Evolutionary conservation across 1,140 invertebrate species (phyloP).

Genomic region (Bombus waltoni): DNA sequence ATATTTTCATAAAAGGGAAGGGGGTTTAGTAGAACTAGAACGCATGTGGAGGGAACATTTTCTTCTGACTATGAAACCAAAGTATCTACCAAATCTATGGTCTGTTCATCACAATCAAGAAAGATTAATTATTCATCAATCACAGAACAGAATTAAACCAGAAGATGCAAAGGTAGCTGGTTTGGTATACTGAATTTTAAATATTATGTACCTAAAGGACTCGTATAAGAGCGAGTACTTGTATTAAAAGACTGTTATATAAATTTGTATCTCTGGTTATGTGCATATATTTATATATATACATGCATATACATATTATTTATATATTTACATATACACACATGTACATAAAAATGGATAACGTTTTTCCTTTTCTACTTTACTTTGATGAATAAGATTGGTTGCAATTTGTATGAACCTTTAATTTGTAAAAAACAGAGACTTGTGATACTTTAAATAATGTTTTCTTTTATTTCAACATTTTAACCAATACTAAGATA

Average conservation of each 20-base stretch:
- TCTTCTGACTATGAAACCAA: conserved; percentile 88
- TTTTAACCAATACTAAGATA: conserved; percentile 9
- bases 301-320: conserved; percentile 28
- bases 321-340: conserved; percentile 21
- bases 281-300: conserved; percentile 48
- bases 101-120: conserved; percentile 88
- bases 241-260: conserved; percentile 56
- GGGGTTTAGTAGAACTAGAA: conserved; percentile 88
- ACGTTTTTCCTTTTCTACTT: background rate
- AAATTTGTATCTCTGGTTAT: conserved; percentile 48
- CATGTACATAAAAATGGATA: conserved; percentile 2
- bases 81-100: conserved; percentile 89
- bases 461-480: conserved; percentile 19
- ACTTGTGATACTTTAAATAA: background rate
- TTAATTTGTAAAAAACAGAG: background rate
- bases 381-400: background rate
- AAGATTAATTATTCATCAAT: conserved; percentile 76
- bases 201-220: conserved; percentile 62
- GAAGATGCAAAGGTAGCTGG: conserved; percentile 78
- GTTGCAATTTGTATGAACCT: background rate
- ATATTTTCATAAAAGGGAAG: conserved; percentile 83
- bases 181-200: conserved; percentile 66
- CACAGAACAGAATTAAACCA: conserved; percentile 78
- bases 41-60: conserved; percentile 91
- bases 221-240: conserved; percentile 78